Base-by-base conservation (phyloP, 2,797 vertebrate species). In the Pseudochirops cupreus region DNA sequence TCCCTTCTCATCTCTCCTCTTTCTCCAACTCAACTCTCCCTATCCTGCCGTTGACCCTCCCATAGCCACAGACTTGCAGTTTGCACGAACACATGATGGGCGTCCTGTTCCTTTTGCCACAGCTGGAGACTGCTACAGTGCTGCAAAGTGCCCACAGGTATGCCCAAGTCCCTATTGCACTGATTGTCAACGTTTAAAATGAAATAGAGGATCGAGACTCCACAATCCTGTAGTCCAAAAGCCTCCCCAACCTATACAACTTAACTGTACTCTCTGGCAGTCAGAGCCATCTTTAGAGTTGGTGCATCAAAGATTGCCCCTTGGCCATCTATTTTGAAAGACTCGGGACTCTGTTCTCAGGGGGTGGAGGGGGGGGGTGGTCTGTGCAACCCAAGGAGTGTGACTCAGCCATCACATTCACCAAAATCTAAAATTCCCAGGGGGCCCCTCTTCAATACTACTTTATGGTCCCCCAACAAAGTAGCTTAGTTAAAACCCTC, bases 61-160 rank as follows among this genome's bases (percentile, higher is more conserved):
- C 95, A 82, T 97, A 99, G 99, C 99, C 24, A 99, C 99, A 53
- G 99, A 99, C 98, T 99, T 99, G 98, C 99, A 99, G 98, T 99
- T 99, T 98, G 99, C 99, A 5, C 98, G 97, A 96, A 99, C 99
- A 16, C 99, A 97, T 5, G 99, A 99, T 94, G 99, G 99, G 82
- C 99, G 99, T 91, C 99, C 98, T 0, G 99, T 99, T 95, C 99
- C 99, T 12, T 99, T 99, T 31, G 99, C 99, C 97, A 99, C 99
- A 29, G 99, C 99, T 39, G 99, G 99, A 96, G 99, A 99, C 98
- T 99, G 99, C 98, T 99, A 99, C 98, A 99, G 99, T 9, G 99
- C 99, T 29, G 98, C 99, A 97, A 99, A 98, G 87, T 99, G 99
- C 98, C 99, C 99, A 13, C 99, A 99, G 99, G 99, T 99, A 99